Evolutionary conservation across 2,888 invertebrate genomes (phyloP).

Genomic region (Scaptomyza tumidula): DNA sequence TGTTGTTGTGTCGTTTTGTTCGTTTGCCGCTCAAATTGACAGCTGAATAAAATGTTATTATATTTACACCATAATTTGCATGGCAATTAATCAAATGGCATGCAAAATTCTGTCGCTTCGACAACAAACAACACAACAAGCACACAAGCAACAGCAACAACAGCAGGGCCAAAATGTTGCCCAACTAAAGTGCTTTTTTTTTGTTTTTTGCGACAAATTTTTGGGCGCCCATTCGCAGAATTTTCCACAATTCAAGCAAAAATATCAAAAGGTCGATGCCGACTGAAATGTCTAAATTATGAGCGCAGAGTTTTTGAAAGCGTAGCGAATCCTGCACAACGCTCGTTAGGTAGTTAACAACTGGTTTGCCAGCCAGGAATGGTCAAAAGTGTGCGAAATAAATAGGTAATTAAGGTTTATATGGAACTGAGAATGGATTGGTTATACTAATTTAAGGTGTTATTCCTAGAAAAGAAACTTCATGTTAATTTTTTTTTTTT

Average conservation of each 20-base stretch:
- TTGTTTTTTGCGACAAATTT: slow-evolving; percentile 68
- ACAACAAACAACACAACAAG: slow-evolving; percentile 32
- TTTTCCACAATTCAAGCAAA: slow-evolving; percentile 49
- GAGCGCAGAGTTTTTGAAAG: slow-evolving; percentile 40
- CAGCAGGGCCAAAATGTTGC: slow-evolving; percentile 51
- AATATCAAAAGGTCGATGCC: slow-evolving; percentile 56
- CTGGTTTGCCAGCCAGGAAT: slow-evolving; percentile 33
- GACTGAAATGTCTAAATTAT: slow-evolving; percentile 78
- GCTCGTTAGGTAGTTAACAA: slow-evolving; percentile 48
- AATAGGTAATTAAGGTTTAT: not conserved
- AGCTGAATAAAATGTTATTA: slow-evolving; percentile 82
- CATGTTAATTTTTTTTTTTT: too few relatives aligned
- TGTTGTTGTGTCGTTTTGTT: slow-evolving; percentile 43
- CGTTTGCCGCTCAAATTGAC: slow-evolving; percentile 71
- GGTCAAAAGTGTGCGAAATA: slow-evolving; percentile 13
- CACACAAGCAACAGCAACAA: slow-evolving; percentile 24
- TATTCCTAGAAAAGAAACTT: not conserved
- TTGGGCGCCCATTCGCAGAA: slow-evolving; percentile 51
- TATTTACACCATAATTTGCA: slow-evolving; percentile 81
- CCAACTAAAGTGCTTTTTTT: slow-evolving; percentile 34
- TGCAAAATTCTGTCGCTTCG: slow-evolving; percentile 69
- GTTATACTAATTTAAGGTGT: not conserved
- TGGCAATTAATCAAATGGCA: slow-evolving; percentile 82
- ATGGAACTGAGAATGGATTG: not conserved
- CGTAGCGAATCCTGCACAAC: slow-evolving; percentile 33